Evolutionary conservation across 2,113 vertebrate genomes (phyloP).

Genomic region (Orycteropus afer): DNA sequence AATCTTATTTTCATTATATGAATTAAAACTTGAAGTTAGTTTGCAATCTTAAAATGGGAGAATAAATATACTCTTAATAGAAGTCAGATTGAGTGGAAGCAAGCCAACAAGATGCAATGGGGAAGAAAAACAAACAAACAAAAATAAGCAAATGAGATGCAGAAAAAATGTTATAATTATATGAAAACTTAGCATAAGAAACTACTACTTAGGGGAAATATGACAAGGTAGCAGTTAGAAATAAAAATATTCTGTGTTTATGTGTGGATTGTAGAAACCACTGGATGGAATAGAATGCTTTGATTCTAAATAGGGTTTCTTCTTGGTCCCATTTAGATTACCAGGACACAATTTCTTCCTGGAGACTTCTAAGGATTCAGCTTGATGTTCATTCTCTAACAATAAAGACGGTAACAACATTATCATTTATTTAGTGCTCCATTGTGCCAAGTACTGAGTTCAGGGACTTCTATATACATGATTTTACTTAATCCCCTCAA

Average conservation of each 20-base stretch:
- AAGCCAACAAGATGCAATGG: background rate
- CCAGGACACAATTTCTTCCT: background rate
- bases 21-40: background rate
- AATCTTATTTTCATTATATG: background rate
- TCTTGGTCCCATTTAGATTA: background rate
- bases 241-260: background rate
- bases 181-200: background rate
- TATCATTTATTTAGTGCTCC: background rate
- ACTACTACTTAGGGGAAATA: background rate
- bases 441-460: background rate
- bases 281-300: background rate
- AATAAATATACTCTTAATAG: background rate
- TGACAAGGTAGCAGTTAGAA: background rate
- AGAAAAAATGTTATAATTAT: constrained; percentile 30
- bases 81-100: background rate
- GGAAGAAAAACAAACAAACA: background rate
- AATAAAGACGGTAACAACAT: background rate
- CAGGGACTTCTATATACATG: accelerated
- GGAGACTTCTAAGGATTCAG: background rate
- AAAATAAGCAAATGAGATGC: constrained; percentile 29
- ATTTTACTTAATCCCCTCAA: too few species aligned
- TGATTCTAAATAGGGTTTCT: background rate
- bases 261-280: background rate
- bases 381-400: background rate
- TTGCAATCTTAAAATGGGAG: background rate